Base-by-base conservation (phyloP, 2,888 invertebrate genomes). In the Agapostemon virescens region DNA sequence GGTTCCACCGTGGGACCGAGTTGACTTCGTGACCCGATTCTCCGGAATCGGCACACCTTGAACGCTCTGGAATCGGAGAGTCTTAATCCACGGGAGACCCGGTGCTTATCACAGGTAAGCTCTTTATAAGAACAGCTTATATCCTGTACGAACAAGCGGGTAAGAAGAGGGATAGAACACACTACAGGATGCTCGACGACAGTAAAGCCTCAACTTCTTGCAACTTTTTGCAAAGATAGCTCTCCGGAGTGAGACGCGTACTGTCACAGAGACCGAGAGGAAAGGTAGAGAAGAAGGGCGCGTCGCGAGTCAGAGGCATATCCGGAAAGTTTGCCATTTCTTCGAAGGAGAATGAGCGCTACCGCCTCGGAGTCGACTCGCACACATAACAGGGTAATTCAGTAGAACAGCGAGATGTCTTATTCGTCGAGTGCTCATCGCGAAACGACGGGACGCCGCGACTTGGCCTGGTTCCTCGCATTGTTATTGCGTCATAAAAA, bases 51-150 rank as follows among this genome's bases (percentile, higher is more conserved):
- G 42, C 49, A 42, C 42, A 26, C 58, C 69, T 64, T 20, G 75
- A 76, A 72, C 73, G 68, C 61, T 66, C 71, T 58, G 73, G 81
- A 80, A 72, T 85, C 78, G 69, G 69, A 45, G 58, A 74, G 45
- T 70, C 66, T 66, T 80, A 78, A 86, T 86, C 80, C 79, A 70
- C 40, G 69, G 38, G 81, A 79, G 81, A 84, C 74, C 75, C 82
- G 79, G 78, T 84, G 80, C 73, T 82, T 79, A 86, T 67, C 68
- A 71, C 77, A 77, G 42, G 85, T 85, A 84, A 85, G 85, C 84
- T 82, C 79, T 82, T 79, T 77, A 80, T 81, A 79, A 72, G 69
- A 75, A 83, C 82, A 82, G 84, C 74, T 63, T 84, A 77, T 84
- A 87, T 79, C 81, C 79, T 77, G 69, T 75, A 75, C 72, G 49